phyloP scores from a whole-genome alignment of 1,140 invertebrate species.

The Trissolcus basalis region DNA sequence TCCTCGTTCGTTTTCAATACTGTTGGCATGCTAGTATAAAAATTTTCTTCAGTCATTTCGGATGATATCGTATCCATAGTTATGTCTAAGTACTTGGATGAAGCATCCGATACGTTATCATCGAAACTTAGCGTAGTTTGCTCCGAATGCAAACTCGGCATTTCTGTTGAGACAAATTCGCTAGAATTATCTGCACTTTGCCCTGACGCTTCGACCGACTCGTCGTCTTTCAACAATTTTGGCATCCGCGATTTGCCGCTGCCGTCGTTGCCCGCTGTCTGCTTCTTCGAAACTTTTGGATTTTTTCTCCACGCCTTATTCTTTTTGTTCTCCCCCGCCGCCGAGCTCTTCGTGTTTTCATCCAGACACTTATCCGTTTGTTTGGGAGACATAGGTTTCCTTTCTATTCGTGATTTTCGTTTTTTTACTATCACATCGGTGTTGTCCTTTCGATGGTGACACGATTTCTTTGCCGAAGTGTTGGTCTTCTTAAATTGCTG shows the following conservation, averaged over 20 bases:
- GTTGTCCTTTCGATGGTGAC: conserved; percentile 63
- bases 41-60: conserved; percentile 61
- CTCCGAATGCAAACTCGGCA: conserved; percentile 13
- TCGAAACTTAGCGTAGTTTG: conserved; percentile 22
- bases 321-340: too few species aligned
- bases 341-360: conserved; percentile 25
- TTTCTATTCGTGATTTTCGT: conserved; percentile 68
- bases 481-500: conserved; percentile 16
- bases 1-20: conserved; percentile 55
- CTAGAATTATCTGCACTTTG: background rate
- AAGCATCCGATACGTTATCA: conserved; percentile 39
- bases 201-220: background rate
- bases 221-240: background rate
- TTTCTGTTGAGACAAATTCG: conserved; percentile 16
- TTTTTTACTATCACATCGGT: conserved; percentile 66
- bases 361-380: conserved; percentile 30
- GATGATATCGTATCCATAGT: conserved; percentile 63
- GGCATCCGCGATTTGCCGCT: background rate
- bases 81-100: conserved; percentile 51
- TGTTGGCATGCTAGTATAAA: conserved; percentile 61
- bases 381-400: conserved; percentile 18
- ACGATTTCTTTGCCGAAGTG: conserved; percentile 64
- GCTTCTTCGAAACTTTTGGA: too few species aligned
- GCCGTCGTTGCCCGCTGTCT: background rate
- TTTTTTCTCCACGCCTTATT: too few species aligned